A percentile compares a stretch with the other conserved stretches of the same genome.
These are phyloP conservation scores for Caprella mutica DNA, from an alignment of 2,888 invertebrate species.

Conservation along the genomic window DNA sequence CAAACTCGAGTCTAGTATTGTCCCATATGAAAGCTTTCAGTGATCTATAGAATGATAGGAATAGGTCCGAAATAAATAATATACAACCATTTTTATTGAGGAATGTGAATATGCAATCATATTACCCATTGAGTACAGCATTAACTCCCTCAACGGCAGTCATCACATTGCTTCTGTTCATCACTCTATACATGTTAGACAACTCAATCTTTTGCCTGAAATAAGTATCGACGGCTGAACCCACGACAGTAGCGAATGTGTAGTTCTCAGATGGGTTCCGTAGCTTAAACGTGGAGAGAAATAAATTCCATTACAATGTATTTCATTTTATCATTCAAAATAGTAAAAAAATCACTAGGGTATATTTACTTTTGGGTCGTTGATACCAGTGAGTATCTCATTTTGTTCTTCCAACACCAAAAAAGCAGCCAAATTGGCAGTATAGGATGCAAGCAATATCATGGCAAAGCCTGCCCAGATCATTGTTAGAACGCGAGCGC, in stretches of 20 bases:
- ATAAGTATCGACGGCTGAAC: constrained; percentile 97
- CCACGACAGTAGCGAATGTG: constrained; percentile 94
- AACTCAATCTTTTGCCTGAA: constrained; percentile 94
- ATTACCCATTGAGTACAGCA: constrained; percentile 85
- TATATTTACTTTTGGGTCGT: constrained; percentile 92
- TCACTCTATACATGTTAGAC: constrained; percentile 97
- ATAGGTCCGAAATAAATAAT: neutral
- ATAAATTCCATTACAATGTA: no score
- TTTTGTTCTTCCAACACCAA: constrained; percentile 95
- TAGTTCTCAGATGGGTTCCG: constrained; percentile 98
- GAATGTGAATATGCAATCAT: neutral
- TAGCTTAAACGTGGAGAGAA: constrained; percentile 59
- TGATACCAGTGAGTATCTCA: constrained; percentile 92
- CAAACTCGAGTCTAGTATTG: constrained; percentile 94
- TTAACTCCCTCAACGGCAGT: constrained; percentile 88
- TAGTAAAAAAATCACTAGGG: no score
- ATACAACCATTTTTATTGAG: no score
- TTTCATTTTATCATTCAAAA: no score
- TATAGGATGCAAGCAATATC: constrained; percentile 99
- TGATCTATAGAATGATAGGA: constrained; percentile 52
- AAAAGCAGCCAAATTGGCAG: constrained; percentile 98
- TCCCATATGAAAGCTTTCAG: constrained; percentile 99
- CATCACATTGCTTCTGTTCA: constrained; percentile 93
- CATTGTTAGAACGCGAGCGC: constrained; percentile 95
- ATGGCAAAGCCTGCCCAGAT: constrained; percentile 99